Evolutionary conservation across 2,888 invertebrate species (phyloP), one percentile per base, ranked within the genome.

Genomic region (Cybosia mesomella): DNA sequence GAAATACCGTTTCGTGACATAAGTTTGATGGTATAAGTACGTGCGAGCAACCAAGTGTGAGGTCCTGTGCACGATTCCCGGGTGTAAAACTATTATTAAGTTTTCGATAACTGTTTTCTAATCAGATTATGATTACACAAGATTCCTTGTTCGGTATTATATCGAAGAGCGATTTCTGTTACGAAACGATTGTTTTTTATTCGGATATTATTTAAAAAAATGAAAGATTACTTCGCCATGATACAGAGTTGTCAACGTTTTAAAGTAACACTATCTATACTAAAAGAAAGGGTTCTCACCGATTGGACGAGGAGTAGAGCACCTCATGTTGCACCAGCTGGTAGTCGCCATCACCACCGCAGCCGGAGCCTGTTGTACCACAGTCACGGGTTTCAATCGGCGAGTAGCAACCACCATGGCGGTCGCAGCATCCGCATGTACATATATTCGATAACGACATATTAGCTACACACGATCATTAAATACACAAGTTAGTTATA

Each of bases 281-380:
- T 28, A 34, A 11, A 54, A n/a, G n/a, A 18, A 62, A 54, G 18
- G 3, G 1, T 2, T 39, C 86, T 85, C 97, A 99, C 95, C 99
- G 98, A 86, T 98, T 98, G 87, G 98, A 98, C 96, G 98, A 97
- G 84, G 99, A 99, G 95, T 98, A 99, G 88, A 99, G 97, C 83
- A 99, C 98, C 96, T 99, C 99, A 95, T 99, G 99, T 94, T 99
- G 99, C 80, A 99, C 99, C 92, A 99, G 96, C 95, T 99, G 98
- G 95, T 99, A 99, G 96, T 99, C 99, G 76, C 99, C 99, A 95
- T 99, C 99, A 87, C 97, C 97, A 85, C 97, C 97, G 89, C 97
- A 97, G 90, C 97, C 97, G 86, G 97, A 97, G 90, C 97, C 96
- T 96, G 96, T 89, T 78, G 68, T 67, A 64, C 32, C 60, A 68